Evolutionary conservation across 2,888 invertebrate genomes (phyloP).

Genomic region (Melanostoma mellinum): DNA sequence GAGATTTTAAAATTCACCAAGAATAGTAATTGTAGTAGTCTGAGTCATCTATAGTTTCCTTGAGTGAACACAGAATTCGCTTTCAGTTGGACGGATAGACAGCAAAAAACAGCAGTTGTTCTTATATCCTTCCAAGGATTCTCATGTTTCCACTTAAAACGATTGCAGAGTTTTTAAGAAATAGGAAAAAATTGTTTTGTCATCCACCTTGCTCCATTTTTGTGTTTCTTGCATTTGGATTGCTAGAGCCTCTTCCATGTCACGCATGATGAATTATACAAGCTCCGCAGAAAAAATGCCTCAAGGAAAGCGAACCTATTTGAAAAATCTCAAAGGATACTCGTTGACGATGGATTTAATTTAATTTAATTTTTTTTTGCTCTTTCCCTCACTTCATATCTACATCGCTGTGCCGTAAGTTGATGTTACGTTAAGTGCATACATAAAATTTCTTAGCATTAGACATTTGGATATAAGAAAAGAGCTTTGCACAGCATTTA

Average conservation of each 20-base stretch:
- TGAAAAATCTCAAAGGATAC: conserved; percentile 23
- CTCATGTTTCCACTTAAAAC: conserved; percentile 8
- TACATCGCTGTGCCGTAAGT: neutral
- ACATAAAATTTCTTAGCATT: conserved; percentile 34
- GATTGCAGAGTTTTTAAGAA: conserved; percentile 20
- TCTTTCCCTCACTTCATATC: neutral
- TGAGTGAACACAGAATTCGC: neutral
- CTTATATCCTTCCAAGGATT: conserved; percentile 1
- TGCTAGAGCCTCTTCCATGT: conserved; percentile 2
- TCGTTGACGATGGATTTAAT: conserved; percentile 1
- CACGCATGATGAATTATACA: conserved; percentile 36
- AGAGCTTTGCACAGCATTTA: conserved; percentile 23
- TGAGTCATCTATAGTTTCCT: neutral
- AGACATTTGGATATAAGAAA: conserved; percentile 23
- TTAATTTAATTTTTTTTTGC: neutral
- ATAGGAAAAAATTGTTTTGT: neutral
- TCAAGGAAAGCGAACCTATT: conserved; percentile 6
- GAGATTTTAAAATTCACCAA: too few relatives aligned
- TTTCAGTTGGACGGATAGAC: too few relatives aligned
- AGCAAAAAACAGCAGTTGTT: too few relatives aligned
- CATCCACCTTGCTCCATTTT: neutral
- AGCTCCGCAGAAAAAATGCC: conserved; percentile 8
- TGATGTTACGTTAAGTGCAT: conserved; percentile 35
- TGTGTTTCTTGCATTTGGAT: neutral
- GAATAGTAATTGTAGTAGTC: too few relatives aligned